phyloP scores from a whole-genome alignment of 2,113 vertebrate genomes.

The Vimba vimba region DNA sequence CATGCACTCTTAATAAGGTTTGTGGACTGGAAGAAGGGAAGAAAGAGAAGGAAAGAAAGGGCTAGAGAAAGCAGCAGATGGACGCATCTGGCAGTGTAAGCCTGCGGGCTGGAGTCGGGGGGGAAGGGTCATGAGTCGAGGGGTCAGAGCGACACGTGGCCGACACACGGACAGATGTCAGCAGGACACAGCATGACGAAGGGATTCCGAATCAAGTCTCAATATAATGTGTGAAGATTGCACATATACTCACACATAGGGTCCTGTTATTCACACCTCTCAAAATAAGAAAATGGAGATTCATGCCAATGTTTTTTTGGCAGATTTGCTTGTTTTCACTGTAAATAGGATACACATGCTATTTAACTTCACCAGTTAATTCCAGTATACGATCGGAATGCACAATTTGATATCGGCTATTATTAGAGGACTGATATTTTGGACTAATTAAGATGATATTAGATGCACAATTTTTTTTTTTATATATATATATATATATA shows the following conservation, averaged over 20 bases:
- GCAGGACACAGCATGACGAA: constrained; percentile 37
- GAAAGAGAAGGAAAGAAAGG: background rate
- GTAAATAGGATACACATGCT: constrained; percentile 9
- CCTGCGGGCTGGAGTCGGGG: background rate
- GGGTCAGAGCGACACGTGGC: constrained; percentile 22
- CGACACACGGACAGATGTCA: constrained; percentile 30
- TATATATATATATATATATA: no score
- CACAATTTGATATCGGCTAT: background rate
- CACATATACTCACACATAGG: constrained; percentile 22
- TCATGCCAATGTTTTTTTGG: constrained; percentile 5
- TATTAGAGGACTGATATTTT: background rate
- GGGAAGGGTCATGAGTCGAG: constrained; percentile 4
- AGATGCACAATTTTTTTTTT: background rate
- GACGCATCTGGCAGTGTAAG: constrained; percentile 25
- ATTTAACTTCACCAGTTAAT: background rate
- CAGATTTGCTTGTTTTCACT: background rate
- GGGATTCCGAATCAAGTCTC: constrained; percentile 11
- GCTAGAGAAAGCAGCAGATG: constrained; percentile 23
- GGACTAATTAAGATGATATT: background rate
- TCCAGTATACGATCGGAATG: background rate
- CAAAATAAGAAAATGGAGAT: background rate
- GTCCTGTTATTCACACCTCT: constrained; percentile 16
- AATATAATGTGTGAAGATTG: constrained; percentile 9
- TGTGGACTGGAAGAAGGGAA: background rate
- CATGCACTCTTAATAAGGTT: background rate